These are phyloP conservation scores for Siphlonurus alternatus DNA, from an alignment of 2,888 invertebrate genomes.

Conservation along the genomic window DNA sequence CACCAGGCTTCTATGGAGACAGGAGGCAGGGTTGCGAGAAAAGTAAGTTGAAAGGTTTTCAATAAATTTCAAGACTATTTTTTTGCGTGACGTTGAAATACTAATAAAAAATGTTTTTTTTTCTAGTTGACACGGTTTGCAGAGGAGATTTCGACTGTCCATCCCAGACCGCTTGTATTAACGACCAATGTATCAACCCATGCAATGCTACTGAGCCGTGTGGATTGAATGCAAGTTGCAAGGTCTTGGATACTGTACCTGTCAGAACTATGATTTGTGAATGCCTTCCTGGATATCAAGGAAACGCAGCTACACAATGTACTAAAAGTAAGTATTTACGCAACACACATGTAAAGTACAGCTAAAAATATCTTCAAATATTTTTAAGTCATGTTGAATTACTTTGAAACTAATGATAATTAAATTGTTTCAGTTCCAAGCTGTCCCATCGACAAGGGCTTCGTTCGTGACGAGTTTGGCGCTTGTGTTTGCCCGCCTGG, in stretches of 20 bases:
- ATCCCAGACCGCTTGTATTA: constrained; percentile 64
- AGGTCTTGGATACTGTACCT: constrained; percentile 61
- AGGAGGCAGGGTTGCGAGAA: constrained; percentile 22
- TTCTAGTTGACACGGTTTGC: constrained; percentile 40
- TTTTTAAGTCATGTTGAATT: neutral
- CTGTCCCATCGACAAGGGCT: constrained; percentile 51
- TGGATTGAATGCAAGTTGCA: constrained; percentile 61
- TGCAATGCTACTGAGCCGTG: constrained; percentile 65
- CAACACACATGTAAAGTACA: too few species aligned
- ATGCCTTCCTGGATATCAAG: constrained; percentile 69
- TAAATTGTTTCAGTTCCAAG: constrained; percentile 34
- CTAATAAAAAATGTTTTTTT: constrained; percentile 1
- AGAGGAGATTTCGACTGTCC: constrained; percentile 67
- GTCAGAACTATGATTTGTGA: constrained; percentile 80
- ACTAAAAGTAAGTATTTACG: constrained; percentile 27
- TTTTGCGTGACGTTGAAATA: too few species aligned
- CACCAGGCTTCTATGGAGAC: constrained; percentile 51
- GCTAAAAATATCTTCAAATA: too few species aligned
- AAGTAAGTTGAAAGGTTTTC: constrained; percentile 8
- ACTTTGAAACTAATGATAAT: neutral
- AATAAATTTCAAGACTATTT: neutral
- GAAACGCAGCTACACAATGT: constrained; percentile 72
- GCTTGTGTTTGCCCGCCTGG: constrained; percentile 61
- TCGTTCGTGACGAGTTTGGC: constrained; percentile 42
- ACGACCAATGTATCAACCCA: constrained; percentile 66